These are phyloP conservation scores for Protobothrops mucrosquamatus DNA, from an alignment of 2,113 vertebrate species.

Conservation along the genomic window DNA sequence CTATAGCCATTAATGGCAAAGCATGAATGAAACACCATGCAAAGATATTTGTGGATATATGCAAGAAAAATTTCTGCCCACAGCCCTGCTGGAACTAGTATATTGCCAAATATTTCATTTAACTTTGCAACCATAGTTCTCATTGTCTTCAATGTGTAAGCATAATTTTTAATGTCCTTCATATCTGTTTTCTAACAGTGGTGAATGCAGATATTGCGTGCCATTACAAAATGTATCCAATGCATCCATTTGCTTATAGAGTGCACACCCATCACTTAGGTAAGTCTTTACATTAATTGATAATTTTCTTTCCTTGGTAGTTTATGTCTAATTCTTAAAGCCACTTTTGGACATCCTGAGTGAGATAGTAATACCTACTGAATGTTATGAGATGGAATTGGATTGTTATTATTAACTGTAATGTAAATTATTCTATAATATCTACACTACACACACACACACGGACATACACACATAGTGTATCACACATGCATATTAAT, in stretches of 20 bases:
- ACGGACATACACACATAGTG: not conserved
- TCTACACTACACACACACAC: not conserved
- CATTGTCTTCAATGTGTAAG: not conserved
- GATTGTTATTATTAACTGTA: not conserved
- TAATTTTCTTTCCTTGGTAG: not conserved
- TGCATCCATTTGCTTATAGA: constrained; percentile 95
- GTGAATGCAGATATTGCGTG: constrained; percentile 92
- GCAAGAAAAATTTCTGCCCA: not conserved
- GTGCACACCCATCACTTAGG: constrained; percentile 93
- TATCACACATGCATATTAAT: not conserved
- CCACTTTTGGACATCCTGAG: not conserved
- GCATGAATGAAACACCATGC: not conserved
- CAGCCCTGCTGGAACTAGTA: not conserved
- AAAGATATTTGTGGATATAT: not conserved
- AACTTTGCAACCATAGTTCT: not conserved
- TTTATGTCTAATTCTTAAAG: not conserved
- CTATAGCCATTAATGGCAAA: not conserved
- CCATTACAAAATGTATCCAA: constrained; percentile 82
- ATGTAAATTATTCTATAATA: not conserved
- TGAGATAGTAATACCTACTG: not conserved
- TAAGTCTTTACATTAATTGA: constrained; percentile 58
- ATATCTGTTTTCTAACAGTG: constrained; percentile 69
- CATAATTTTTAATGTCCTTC: not conserved
- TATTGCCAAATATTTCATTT: not conserved
- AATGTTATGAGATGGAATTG: not conserved